phyloP scores from a whole-genome alignment of 1,140 invertebrate species.

The Agrilus planipennis region DNA sequence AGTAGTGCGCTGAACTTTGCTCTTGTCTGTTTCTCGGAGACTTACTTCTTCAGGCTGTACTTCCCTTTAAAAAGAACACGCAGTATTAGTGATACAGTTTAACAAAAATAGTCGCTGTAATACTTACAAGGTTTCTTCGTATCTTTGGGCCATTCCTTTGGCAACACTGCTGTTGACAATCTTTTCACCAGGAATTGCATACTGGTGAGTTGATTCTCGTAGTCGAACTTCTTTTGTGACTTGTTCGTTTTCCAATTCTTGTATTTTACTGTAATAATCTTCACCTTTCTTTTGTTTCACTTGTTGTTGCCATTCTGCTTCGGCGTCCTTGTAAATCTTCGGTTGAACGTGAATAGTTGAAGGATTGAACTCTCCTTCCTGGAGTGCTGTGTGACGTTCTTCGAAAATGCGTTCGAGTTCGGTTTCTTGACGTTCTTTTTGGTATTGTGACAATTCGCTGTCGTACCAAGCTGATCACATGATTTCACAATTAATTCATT shows the following conservation, averaged over 20 bases:
- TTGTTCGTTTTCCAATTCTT: conserved; percentile 73
- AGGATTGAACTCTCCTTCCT: conserved; percentile 42
- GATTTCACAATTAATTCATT: no score
- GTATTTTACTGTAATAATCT: conserved; percentile 73
- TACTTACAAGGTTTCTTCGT: conserved; percentile 73
- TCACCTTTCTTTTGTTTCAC: conserved; percentile 70
- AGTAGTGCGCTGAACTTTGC: conserved; percentile 27
- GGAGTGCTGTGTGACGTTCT: conserved; percentile 58
- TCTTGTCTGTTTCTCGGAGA: conserved; percentile 40
- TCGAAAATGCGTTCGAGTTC: conserved; percentile 81
- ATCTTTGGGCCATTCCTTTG: conserved; percentile 77
- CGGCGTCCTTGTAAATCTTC: conserved; percentile 57
- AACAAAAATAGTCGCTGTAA: conserved; percentile 1
- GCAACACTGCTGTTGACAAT: conserved; percentile 60
- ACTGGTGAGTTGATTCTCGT: conserved; percentile 66
- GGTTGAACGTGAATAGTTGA: conserved; percentile 36
- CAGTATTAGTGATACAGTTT: not conserved
- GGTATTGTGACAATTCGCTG: conserved; percentile 70
- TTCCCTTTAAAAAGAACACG: conserved; percentile 38
- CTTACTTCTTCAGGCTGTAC: conserved; percentile 32
- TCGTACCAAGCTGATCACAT: conserved; percentile 98
- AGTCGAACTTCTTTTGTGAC: conserved; percentile 67
- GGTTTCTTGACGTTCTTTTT: conserved; percentile 68
- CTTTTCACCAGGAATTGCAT: conserved; percentile 73
- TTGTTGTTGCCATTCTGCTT: conserved; percentile 73